A percentile compares a stretch with the other conserved stretches of the same genome.
phyloP scores from a whole-genome alignment of 2,888 invertebrate species.

The Drosophila antonietae region DNA sequence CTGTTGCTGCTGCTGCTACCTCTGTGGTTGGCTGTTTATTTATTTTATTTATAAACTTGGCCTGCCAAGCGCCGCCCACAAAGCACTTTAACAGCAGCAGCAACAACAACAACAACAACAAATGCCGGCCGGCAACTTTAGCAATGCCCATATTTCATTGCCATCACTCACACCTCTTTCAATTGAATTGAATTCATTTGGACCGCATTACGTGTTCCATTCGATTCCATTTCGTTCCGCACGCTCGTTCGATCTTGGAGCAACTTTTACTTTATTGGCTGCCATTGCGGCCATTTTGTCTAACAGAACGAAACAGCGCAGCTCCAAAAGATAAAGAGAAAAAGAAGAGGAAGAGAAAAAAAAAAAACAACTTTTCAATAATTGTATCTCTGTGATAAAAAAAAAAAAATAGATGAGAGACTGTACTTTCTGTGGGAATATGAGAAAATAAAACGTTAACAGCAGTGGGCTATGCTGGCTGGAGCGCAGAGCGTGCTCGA shows the following conservation, averaged over 20 bases:
- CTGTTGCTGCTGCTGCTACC: slow-evolving; percentile 8
- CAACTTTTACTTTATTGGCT: slow-evolving; percentile 28
- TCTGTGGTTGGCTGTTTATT: slow-evolving; percentile 68
- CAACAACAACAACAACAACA: slow-evolving; percentile 18
- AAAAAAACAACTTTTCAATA: not conserved
- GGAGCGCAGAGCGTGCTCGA: slow-evolving; percentile 7
- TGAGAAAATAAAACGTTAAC: not conserved
- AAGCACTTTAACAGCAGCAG: slow-evolving; percentile 14
- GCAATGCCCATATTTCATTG: slow-evolving; percentile 9
- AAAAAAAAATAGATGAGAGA: not conserved
- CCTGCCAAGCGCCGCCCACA: slow-evolving; percentile 66
- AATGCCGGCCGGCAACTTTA: slow-evolving; percentile 38
- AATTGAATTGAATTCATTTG: not conserved
- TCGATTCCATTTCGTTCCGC: slow-evolving; percentile 13
- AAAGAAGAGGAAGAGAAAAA: not conserved
- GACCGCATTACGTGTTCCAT: not conserved
- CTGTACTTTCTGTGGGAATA: slow-evolving; percentile 29
- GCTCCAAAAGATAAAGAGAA: not conserved
- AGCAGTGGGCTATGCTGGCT: not conserved
- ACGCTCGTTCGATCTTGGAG: slow-evolving; percentile 2
- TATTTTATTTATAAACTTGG: slow-evolving; percentile 67
- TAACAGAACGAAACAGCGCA: not conserved
- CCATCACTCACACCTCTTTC: not conserved
- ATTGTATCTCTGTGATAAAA: slow-evolving; percentile 1
- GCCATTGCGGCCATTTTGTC: slow-evolving; percentile 34